Base-by-base conservation (phyloP, 2,113 vertebrate genomes). In the Poecilia latipinna region DNA sequence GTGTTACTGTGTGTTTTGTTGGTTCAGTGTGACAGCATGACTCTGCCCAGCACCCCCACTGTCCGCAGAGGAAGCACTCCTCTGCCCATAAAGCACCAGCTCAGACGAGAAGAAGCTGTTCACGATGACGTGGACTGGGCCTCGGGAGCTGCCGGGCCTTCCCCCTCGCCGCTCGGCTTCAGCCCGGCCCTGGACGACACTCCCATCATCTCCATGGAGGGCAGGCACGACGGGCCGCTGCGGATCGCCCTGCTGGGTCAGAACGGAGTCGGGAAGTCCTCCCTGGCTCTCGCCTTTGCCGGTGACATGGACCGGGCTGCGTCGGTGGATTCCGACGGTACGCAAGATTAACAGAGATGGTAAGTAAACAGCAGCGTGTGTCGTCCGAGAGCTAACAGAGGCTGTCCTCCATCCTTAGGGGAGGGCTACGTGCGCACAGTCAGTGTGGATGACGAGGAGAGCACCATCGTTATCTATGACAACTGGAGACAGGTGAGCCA, bases 401-500 rank as follows among this genome's bases (percentile, higher is more conserved):
- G 33, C 70, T 79, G 70, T 80, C 77, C 67, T 82, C 3, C 10
- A 75, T 90, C 85, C 90, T 35, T 80, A 97, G 96, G 95, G 74
- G 96, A 96, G 81, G 95, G 95, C 51, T 96, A 96, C 57, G 91
- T 96, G 70, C 93, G 94, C 84, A 92, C 90, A 10, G 95, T 97
- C 75, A 89, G 86, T 2, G 95, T 97, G 82, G 96, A 97, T 81
- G 95, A 96, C 3, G 96, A 96, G 87, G 96, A 96, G 70, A 95
- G 95, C 78, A 93, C 94, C 86, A 92, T 97, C 80, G 88, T 96
- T 87, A 94, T 97, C 83, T 96, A 95, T 84, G 96, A 97, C 93
- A 96, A 96, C 93, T 97, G 96, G 96, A 96, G 96, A 91, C 95
- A 96, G 95, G 96, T 97, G 82, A 93, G 93, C 68, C 61, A 91